Base-by-base conservation (phyloP, 2,888 invertebrate genomes). In the Callyntrura sp. region DNA sequence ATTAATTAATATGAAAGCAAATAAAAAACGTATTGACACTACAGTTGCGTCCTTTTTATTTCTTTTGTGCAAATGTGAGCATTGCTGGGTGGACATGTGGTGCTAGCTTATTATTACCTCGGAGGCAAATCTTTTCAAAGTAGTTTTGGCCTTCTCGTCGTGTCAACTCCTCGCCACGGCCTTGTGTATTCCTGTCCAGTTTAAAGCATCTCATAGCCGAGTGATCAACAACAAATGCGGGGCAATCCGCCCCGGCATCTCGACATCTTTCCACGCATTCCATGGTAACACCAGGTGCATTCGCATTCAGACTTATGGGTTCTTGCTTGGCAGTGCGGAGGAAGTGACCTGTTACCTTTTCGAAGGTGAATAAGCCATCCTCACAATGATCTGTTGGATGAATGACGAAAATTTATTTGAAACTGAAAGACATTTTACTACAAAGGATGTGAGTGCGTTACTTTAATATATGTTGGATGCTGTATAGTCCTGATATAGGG, bases 91-190 rank as follows among this genome's bases (percentile, higher is more conserved):
- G 25, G n/a, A n/a, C 60, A 28, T 43, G 35, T 35, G 43, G 17
- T 17, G 1, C 20, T 73, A 20, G 45, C 20, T 82, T 68, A 23
- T 65, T 17, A 91, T 93, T 79, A 94, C 95, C 94, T 93, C 94
- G 93, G 23, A 95, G 93, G 84, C 95, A 95, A 45, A 94, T 94
- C 92, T 95, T 95, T 93, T 95, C 95, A 93, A 94, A 95, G 92
- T 95, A 95, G 88, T 94, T 94, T 90, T 94, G 94, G 20, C 94
- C 95, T 81, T 94, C 94, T 25, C 94, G 92, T 5, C 94, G 93
- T 5, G 94, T 94, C 60, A 95, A 93, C 68, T 95, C 94, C 65
- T 94, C 94, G 5, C 94, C 94, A 51, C 95, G 93, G 8, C 94
- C 94, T 91, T 95, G 95, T 5, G 95, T 94, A 92, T 95, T 95